phyloP scores from a whole-genome alignment of 2,113 vertebrate genomes.

The Epinephelus fuscoguttatus region DNA sequence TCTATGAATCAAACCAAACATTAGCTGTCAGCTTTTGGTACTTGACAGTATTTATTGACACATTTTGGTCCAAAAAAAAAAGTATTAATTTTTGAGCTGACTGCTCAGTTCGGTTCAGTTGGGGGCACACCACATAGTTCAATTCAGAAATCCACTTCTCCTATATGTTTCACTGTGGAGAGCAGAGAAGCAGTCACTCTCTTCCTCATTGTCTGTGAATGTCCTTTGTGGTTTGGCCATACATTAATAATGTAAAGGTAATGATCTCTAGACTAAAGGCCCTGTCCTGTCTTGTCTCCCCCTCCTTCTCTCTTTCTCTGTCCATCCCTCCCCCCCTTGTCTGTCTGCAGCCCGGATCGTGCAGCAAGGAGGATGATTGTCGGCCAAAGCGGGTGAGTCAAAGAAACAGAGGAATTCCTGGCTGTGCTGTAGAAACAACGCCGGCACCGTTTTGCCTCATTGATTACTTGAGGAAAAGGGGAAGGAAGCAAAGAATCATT shows the following conservation, averaged over 20 bases:
- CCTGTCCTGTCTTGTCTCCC: conserved; percentile 76
- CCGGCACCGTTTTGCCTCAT: conserved; percentile 48
- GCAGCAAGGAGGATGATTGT: conserved; percentile 37
- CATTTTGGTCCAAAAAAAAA: neutral
- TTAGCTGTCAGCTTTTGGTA: neutral
- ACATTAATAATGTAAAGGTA: conserved; percentile 88
- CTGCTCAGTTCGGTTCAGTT: too few relatives aligned
- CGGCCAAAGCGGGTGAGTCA: conserved; percentile 43
- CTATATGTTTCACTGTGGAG: conserved; percentile 47
- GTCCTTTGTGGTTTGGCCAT: conserved; percentile 85
- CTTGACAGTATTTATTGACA: neutral
- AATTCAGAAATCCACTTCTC: conserved; percentile 40
- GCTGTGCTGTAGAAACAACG: conserved; percentile 47
- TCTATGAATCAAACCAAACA: neutral
- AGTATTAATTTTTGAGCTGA: neutral
- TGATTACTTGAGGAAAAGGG: conserved; percentile 65
- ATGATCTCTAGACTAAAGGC: conserved; percentile 86
- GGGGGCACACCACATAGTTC: conserved; percentile 9
- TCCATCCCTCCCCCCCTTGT: conserved; percentile 11
- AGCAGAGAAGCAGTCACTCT: conserved; percentile 58
- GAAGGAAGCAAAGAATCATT: conserved; percentile 67
- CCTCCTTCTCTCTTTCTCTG: conserved; percentile 1
- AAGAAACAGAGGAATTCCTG: conserved; percentile 73
- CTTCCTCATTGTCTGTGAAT: conserved; percentile 75
- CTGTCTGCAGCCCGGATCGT: conserved; percentile 39